A percentile compares a stretch with the other conserved stretches of the same genome.
Evolutionary conservation across 2,888 invertebrate genomes (phyloP).

Genomic region (Phorcus lineatus): DNA sequence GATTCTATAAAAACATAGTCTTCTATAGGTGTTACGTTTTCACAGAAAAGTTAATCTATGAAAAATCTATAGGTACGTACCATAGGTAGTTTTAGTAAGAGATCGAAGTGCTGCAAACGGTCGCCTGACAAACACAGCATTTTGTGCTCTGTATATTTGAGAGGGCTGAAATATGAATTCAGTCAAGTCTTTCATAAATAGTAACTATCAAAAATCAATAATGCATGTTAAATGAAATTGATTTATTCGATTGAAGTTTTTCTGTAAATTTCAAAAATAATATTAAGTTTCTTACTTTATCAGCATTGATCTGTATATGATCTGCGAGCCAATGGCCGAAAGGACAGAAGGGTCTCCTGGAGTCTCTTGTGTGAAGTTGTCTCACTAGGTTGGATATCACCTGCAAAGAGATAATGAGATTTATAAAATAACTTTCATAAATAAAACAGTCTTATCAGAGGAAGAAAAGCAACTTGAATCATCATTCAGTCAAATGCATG

Average conservation of each 20-base stretch:
- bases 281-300: constrained; percentile 61
- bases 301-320: constrained; percentile 74
- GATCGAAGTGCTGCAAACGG: constrained; percentile 68
- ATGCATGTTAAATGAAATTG: neutral
- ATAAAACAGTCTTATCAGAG: too few relatives aligned
- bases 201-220: neutral
- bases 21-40: neutral
- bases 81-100: constrained; percentile 55
- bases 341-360: constrained; percentile 86
- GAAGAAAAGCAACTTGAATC: too few relatives aligned
- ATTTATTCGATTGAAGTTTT: neutral
- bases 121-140: constrained; percentile 61
- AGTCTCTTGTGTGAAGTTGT: constrained; percentile 90
- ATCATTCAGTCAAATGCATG: too few relatives aligned
- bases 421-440: too few relatives aligned
- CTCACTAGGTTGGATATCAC: constrained; percentile 85
- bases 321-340: constrained; percentile 82
- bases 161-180: constrained; percentile 59
- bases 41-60: too few relatives aligned
- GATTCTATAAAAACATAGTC: too few relatives aligned
- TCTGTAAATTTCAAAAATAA: neutral
- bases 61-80: constrained; percentile 41
- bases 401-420: constrained; percentile 74
- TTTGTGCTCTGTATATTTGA: constrained; percentile 67
- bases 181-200: neutral